Conservation (phyloP, 2,888 invertebrate species). For the Sesia apiformis region DNA sequence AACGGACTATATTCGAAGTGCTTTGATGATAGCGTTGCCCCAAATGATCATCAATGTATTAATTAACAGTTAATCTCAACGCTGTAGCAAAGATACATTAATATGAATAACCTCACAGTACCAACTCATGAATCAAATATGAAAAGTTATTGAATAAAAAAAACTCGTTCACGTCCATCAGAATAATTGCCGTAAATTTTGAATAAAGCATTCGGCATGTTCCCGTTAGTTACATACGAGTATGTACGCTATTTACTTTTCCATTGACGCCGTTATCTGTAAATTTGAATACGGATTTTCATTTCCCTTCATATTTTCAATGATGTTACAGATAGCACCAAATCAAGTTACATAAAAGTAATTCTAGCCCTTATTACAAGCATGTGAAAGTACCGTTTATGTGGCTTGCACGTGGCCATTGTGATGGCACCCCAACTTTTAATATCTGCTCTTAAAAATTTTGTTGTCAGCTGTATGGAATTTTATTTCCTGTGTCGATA, state of each 20-base stretch:
- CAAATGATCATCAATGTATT: no score
- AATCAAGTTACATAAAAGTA: slow-evolving; percentile 3
- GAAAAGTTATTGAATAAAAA: slow-evolving; percentile 1
- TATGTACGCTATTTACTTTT: slow-evolving; percentile 19
- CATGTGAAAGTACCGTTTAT: no score
- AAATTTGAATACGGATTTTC: slow-evolving; percentile 48
- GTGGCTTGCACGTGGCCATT: slow-evolving; percentile 30
- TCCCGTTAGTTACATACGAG: slow-evolving; percentile 11
- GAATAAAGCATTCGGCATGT: slow-evolving; percentile 2
- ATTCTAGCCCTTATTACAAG: no score
- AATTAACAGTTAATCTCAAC: no score
- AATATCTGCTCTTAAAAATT: slow-evolving; percentile 41
- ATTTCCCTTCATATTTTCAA: slow-evolving; percentile 54
- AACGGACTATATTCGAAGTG: no score
- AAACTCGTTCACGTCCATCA: background rate
- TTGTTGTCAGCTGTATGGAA: slow-evolving; percentile 22
- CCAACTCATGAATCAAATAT: background rate
- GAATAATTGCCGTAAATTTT: background rate
- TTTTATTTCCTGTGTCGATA: background rate
- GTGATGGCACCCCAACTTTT: slow-evolving; percentile 40
- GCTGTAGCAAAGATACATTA: background rate
- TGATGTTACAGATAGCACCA: slow-evolving; percentile 15
- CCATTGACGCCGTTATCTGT: slow-evolving; percentile 28
- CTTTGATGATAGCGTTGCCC: no score
- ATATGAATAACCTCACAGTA: background rate